Evolutionary conservation across 2,113 vertebrate genomes (phyloP).

Genomic region (Orientallactaga bullata): DNA sequence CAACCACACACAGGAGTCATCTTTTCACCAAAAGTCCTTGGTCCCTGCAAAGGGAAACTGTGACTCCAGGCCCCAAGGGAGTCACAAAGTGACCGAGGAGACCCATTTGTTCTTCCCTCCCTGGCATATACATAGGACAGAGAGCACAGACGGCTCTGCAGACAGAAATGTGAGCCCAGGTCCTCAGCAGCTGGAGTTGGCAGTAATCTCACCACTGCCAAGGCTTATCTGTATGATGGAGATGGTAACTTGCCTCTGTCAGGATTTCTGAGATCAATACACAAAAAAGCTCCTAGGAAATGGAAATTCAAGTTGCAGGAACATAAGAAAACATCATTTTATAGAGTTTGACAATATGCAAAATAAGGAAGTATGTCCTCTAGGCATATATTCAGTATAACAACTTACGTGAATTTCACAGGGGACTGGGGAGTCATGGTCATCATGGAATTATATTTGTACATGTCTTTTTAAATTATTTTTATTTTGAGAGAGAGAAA

Average conservation of each 20-base stretch:
- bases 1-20: background rate
- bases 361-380: background rate
- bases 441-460: accelerated
- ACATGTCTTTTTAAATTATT: background rate
- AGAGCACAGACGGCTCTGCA: background rate
- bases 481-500: too few species aligned
- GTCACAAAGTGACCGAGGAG: background rate
- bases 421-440: background rate
- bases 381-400: background rate
- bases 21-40: background rate
- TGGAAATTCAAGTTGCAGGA: background rate
- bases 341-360: background rate
- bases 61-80: background rate
- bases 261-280: background rate
- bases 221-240: background rate
- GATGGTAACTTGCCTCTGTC: background rate
- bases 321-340: background rate
- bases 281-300: background rate
- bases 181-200: background rate
- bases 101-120: background rate
- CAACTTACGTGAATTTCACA: background rate
- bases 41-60: background rate
- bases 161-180: background rate
- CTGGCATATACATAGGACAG: background rate
- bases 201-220: background rate